phyloP scores from a whole-genome alignment of 2,113 vertebrate species.

The Taxidea taxus region DNA sequence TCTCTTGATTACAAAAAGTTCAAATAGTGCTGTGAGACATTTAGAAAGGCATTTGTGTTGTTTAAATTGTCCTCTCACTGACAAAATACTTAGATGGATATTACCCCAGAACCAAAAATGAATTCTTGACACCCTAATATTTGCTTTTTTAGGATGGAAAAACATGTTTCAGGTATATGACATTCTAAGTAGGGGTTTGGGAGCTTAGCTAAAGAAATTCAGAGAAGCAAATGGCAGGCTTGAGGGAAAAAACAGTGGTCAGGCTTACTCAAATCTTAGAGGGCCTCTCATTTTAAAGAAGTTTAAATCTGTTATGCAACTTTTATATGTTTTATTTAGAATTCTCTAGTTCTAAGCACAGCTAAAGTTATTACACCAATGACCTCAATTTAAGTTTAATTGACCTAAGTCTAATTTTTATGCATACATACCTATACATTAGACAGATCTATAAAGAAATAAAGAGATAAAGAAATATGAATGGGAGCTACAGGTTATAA shows the following conservation, averaged over 20 bases:
- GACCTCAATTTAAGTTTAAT: neutral
- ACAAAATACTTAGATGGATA: constrained; percentile 18
- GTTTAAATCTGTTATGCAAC: neutral
- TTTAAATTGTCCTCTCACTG: neutral
- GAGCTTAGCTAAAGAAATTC: neutral
- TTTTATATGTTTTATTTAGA: neutral
- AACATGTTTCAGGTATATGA: neutral
- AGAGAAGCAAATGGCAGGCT: neutral
- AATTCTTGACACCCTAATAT: neutral
- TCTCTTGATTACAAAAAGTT: constrained; percentile 56
- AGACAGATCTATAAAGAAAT: neutral
- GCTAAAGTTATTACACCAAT: neutral
- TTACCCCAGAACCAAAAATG: constrained; percentile 23
- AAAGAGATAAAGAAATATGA: neutral
- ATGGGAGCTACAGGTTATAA: neutral
- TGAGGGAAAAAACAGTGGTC: neutral
- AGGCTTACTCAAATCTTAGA: neutral
- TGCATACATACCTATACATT: neutral
- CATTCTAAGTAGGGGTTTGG: neutral
- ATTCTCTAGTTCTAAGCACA: neutral
- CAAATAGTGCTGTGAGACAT: constrained; percentile 38
- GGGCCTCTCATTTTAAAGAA: neutral
- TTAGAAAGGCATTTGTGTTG: constrained; percentile 42
- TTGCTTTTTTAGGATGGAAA: neutral
- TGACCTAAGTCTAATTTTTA: neutral